phyloP scores from a whole-genome alignment of 2,888 invertebrate genomes.

The Brenthis daphne region DNA sequence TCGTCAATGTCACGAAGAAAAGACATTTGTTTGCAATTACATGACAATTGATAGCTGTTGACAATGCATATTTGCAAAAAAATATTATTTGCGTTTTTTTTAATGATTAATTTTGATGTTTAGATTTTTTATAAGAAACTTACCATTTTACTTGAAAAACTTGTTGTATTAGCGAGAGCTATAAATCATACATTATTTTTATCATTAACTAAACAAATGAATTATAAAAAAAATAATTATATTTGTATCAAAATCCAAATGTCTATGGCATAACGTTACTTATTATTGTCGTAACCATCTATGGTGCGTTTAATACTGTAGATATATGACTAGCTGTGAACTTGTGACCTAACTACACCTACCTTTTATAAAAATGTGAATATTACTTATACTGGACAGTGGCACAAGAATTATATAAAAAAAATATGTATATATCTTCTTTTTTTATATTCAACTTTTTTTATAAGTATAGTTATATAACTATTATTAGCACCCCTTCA shows the following conservation, averaged over 20 bases:
- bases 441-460: too few species aligned
- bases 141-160: too few species aligned
- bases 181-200: not conserved
- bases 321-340: conserved; percentile 39
- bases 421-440: not conserved
- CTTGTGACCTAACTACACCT: conserved; percentile 26
- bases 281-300: conserved; percentile 40
- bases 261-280: conserved; percentile 26
- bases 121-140: too few species aligned
- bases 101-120: too few species aligned
- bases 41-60: too few species aligned
- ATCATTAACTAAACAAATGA: not conserved
- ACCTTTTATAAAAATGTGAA: conserved; percentile 33
- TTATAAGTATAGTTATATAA: too few species aligned
- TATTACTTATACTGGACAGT: conserved; percentile 21
- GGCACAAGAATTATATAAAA: not conserved
- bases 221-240: not conserved
- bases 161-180: too few species aligned
- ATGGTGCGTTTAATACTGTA: conserved; percentile 43
- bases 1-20: too few species aligned
- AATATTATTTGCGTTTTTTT: too few species aligned
- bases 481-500: too few species aligned
- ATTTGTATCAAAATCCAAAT: conserved; percentile 2
- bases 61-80: too few species aligned
- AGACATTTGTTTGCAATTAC: too few species aligned